Percentiles rank a stretch among this genome's conserved stretches.
These are phyloP conservation scores for Protomyctophum bolini DNA, from an alignment of 2,113 vertebrate species.

Conservation along the genomic window DNA sequence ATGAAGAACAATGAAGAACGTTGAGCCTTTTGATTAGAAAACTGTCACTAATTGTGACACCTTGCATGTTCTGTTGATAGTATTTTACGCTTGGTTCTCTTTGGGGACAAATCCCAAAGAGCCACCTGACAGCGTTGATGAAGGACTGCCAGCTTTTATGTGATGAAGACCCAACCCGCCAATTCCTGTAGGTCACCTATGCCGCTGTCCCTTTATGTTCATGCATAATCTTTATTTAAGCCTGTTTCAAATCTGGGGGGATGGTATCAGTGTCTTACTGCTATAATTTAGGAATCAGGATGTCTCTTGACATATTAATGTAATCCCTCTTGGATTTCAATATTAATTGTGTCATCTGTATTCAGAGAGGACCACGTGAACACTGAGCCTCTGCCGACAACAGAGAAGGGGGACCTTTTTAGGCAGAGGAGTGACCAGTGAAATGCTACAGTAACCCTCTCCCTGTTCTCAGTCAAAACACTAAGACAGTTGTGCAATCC, in stretches of 20 bases:
- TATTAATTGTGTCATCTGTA: conserved; percentile 67
- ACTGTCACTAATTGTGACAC: no score
- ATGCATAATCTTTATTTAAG: conserved; percentile 55
- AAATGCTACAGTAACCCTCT: conserved; percentile 13
- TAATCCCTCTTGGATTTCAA: conserved; percentile 59
- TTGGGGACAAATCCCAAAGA: no score
- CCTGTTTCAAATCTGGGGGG: conserved; percentile 41
- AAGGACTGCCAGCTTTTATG: no score
- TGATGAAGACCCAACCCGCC: background rate
- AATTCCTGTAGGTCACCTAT: conserved; percentile 39
- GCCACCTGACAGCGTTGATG: no score
- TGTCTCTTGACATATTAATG: conserved; percentile 61
- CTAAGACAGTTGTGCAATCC: conserved; percentile 46
- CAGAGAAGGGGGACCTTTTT: conserved; percentile 37
- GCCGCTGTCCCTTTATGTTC: conserved; percentile 29
- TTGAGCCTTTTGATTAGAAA: no score
- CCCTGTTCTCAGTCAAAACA: background rate
- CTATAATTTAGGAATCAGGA: conserved; percentile 41
- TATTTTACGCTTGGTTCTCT: no score
- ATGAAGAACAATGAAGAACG: no score
- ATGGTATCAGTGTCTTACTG: conserved; percentile 25
- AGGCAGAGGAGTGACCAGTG: conserved; percentile 13
- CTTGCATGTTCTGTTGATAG: no score
- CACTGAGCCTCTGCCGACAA: conserved; percentile 36
- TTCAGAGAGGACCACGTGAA: conserved; percentile 44